Conservation (phyloP, 2,113 vertebrate species). For the Nannospalax galili region DNA sequence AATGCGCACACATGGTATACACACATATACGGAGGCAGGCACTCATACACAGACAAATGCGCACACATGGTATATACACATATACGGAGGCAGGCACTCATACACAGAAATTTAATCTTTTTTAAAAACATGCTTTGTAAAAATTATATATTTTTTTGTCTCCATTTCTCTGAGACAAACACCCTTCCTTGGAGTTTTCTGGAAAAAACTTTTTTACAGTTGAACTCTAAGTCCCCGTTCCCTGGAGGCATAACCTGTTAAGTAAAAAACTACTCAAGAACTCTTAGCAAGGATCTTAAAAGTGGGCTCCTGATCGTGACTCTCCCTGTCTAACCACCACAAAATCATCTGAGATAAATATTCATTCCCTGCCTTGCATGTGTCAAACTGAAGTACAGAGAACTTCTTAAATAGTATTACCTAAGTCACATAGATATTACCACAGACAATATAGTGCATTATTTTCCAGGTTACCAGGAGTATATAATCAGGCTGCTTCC, state of each 20-base stretch:
- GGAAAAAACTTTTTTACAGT: not conserved
- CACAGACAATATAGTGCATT: not conserved
- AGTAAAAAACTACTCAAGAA: not conserved
- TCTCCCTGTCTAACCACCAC: not conserved
- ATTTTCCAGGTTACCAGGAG: not conserved
- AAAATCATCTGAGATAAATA: not conserved
- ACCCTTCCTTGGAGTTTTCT: not conserved
- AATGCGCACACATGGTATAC: no score
- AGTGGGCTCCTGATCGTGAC: not conserved
- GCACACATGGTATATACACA: no score
- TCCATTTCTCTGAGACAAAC: conserved; percentile 14
- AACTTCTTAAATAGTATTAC: not conserved
- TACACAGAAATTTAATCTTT: no score
- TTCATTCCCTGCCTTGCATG: not conserved
- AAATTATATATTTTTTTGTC: not conserved
- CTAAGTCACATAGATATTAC: not conserved
- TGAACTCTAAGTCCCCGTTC: conserved; percentile 8
- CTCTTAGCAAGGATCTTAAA: not conserved
- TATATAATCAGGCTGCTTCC: not conserved
- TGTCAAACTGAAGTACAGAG: not conserved
- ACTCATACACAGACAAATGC: no score
- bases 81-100: no score
- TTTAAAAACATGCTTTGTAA: not conserved
- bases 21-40: no score
- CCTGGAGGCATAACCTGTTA: not conserved